phyloP scores from a whole-genome alignment of 2,797 vertebrate species.

The Tragopan temminckii region DNA sequence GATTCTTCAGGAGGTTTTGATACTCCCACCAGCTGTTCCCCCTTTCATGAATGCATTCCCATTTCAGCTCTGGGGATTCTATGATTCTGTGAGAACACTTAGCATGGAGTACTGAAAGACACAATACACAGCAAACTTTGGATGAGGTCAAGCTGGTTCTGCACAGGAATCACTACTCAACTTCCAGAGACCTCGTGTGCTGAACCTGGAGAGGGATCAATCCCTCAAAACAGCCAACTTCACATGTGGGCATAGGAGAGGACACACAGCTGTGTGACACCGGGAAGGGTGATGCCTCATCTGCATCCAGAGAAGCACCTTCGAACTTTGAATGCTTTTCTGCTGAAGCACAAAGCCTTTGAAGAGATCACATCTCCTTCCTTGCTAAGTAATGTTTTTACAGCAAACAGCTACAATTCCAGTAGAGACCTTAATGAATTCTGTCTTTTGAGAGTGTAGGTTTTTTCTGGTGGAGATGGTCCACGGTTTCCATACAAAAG shows the following conservation, averaged over 20 bases:
- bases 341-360: not conserved
- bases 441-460: not conserved
- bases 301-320: not conserved
- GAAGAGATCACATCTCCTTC: not conserved
- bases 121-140: rapidly evolving
- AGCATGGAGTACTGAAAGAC: not conserved
- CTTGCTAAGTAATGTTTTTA: not conserved
- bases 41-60: not conserved
- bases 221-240: rapidly evolving
- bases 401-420: not conserved
- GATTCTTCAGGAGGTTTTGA: not conserved
- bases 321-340: not conserved
- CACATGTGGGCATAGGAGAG: rapidly evolving
- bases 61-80: too few species aligned
- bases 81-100: not conserved
- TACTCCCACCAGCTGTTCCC: not conserved
- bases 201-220: not conserved
- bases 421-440: not conserved
- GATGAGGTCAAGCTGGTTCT: not conserved
- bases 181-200: not conserved
- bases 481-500: not conserved
- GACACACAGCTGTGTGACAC: rapidly evolving
- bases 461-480: not conserved
- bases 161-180: not conserved
- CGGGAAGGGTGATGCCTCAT: not conserved